Evolutionary conservation across 2,113 vertebrate species (phyloP).

Genomic region (Vombatus ursinus): DNA sequence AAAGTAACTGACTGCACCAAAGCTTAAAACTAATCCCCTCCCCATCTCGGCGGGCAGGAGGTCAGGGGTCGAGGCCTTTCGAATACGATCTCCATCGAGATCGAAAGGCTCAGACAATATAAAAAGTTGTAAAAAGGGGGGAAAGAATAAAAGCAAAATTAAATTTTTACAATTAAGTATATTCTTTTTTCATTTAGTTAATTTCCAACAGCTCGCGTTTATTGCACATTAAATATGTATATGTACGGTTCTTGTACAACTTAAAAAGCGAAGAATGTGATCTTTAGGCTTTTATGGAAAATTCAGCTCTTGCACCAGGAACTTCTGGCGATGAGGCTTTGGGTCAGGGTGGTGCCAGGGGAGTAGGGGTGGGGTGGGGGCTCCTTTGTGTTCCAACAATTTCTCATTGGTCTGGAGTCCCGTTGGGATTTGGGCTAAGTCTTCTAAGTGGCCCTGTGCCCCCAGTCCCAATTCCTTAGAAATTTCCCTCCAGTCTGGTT

Average conservation of each 20-base stretch:
- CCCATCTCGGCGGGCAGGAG: constrained; percentile 50
- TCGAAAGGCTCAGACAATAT: constrained; percentile 41
- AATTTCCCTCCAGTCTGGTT: neutral
- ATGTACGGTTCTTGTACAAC: constrained; percentile 69
- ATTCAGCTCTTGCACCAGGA: neutral
- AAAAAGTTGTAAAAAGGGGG: constrained; percentile 54
- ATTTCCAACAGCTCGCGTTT: constrained; percentile 77
- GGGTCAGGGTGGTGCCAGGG: constrained; percentile 26
- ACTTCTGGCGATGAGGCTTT: neutral
- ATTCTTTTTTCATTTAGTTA: constrained; percentile 75
- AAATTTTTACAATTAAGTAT: constrained; percentile 79
- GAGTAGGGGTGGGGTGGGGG: neutral
- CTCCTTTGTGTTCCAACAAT: neutral
- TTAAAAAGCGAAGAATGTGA: constrained; percentile 68
- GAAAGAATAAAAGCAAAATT: constrained; percentile 73
- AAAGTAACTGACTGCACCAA: constrained; percentile 19
- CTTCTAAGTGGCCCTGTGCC: neutral
- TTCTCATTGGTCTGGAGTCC: neutral
- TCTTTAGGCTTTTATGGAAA: constrained; percentile 62
- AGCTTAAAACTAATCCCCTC: constrained; percentile 66
- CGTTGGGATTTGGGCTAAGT: neutral
- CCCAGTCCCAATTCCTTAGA: neutral
- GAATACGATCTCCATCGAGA: constrained; percentile 46
- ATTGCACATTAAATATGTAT: constrained; percentile 81
- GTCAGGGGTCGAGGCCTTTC: constrained; percentile 54